Evolutionary conservation across 2,113 vertebrate species (phyloP).

Genomic region (Tragelaphus buxtoni): DNA sequence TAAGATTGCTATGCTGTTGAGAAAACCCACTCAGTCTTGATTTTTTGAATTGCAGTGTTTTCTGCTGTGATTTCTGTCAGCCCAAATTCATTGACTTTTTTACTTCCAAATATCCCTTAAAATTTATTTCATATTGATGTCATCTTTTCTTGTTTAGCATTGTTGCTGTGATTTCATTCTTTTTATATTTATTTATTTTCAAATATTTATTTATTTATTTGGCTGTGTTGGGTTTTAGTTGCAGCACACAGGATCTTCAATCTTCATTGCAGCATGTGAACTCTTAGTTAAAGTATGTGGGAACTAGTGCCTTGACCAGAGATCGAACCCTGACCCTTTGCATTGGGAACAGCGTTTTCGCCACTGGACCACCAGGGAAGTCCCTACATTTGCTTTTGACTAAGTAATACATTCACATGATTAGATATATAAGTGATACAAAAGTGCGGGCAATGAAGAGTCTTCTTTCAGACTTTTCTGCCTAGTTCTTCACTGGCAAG

Average conservation of each 20-base stretch:
- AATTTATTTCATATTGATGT: background rate
- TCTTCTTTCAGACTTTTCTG: background rate
- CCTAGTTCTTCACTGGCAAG: background rate
- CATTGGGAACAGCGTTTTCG: background rate
- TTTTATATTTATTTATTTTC: conserved; percentile 3
- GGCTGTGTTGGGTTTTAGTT: background rate
- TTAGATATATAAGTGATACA: background rate
- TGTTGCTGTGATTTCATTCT: background rate
- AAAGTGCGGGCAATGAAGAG: background rate
- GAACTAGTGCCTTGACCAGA: background rate
- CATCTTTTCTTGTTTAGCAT: conserved; percentile 10
- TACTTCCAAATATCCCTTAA: background rate
- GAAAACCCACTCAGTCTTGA: background rate
- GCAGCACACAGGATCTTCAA: background rate
- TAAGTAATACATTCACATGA: background rate
- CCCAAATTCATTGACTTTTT: background rate
- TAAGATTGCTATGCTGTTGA: background rate
- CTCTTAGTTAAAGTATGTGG: background rate
- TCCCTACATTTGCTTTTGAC: background rate
- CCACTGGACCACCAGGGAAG: background rate
- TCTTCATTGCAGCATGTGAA: background rate
- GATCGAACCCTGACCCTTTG: background rate
- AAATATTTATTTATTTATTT: background rate
- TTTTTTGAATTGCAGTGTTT: background rate
- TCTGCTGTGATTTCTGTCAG: background rate